Conservation (phyloP, 1,140 invertebrate species). For the Drosophila kohkoa region DNA sequence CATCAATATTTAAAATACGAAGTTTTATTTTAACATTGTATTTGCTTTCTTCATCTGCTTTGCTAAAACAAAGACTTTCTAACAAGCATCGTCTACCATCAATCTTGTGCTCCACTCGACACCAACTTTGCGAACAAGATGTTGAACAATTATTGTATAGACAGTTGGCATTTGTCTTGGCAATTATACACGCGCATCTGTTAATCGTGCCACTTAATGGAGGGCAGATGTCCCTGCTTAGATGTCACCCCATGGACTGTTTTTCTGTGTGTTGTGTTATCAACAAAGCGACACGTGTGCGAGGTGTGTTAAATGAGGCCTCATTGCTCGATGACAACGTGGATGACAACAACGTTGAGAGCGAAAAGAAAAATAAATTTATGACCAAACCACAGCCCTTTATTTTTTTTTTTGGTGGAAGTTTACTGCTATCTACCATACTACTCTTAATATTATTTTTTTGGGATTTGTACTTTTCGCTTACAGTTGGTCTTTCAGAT, state of each 20-base stretch:
- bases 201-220: neutral
- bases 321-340: constrained; percentile 5
- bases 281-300: constrained; percentile 2
- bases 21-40: too few relatives aligned
- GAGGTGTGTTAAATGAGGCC: constrained; percentile 13
- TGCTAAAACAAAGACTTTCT: too few relatives aligned
- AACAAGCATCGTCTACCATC: too few relatives aligned
- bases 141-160: neutral
- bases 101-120: too few relatives aligned
- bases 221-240: neutral
- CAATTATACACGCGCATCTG: constrained; percentile 3
- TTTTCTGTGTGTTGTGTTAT: neutral
- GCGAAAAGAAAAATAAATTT: neutral
- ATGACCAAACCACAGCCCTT: constrained; percentile 25
- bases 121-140: too few relatives aligned
- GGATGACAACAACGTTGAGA: neutral
- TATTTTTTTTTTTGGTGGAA: constrained; percentile 12
- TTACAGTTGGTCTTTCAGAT: constrained; percentile 28
- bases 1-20: too few relatives aligned
- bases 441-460: constrained; percentile 11
- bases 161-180: neutral
- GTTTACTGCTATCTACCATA: constrained; percentile 1
- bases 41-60: too few relatives aligned
- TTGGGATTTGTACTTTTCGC: constrained; percentile 21
- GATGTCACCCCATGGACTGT: neutral